Evolutionary conservation across 53 echinoderm and acorn worm species (phyloP), one percentile per base, ranked within the genome.

Genomic region (Holothuria scabra): DNA sequence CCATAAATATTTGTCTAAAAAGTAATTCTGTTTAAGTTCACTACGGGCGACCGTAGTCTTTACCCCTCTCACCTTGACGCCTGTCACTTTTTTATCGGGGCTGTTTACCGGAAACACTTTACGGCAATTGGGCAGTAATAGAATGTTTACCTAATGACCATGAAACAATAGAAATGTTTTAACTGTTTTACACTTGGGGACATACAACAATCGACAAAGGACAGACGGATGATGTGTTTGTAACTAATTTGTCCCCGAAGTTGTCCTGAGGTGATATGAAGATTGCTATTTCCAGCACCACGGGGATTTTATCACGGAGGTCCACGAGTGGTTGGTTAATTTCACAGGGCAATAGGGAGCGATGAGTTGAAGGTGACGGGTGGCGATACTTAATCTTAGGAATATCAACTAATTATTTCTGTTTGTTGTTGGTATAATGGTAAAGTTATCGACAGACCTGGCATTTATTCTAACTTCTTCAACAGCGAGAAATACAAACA

Each of bases 51-150:
- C 69, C 69, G 69, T 69, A 21, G 34, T 69, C 28, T 16, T 16
- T 65, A 5, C n/a, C 65, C 28, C 16, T 13, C 31, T 65, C 23
- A 65, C 65, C 65, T 65, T 65, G 65, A 28, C 65, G 65, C 25
- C 64, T 65, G 69, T 69, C 69, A 69, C n/a, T 41, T 37, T 69
- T 69, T 30, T 33, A 69, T 30, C 38, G 38, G 52, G 16, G 52
- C 52, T 69, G 69, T 69, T 69, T 69, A 69, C 69, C 69, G 69
- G 69, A 69, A 69, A 69, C 69, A 69, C 69, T 69, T 69, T 37
- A 69, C 69, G 31, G 34, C 69, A 69, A 69, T 69, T 69, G 34
- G 38, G 69, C 38, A 69, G 69, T 41, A 69, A 41, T 69, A 69
- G 69, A 32, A 69, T 69, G 69, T 69, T 69, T 69, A 69, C 38